Evolutionary conservation across 2,113 vertebrate species (phyloP), one percentile per base, ranked within the genome.

Genomic region (Bujurquina vittata): DNA sequence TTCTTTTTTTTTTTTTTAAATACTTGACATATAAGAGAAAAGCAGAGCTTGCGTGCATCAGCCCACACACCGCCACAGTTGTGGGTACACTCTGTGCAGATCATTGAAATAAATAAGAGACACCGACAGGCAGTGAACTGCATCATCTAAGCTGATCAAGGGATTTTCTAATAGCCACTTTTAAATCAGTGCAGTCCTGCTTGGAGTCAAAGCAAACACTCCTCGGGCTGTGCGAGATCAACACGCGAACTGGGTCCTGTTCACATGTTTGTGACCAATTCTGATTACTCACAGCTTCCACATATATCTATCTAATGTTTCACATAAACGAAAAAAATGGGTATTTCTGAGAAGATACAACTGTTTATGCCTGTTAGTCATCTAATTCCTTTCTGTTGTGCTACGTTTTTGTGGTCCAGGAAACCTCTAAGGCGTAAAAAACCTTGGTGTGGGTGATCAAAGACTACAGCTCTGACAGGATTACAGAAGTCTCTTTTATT

Each of bases 71-170:
- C 73, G 35, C 74, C 55, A 29, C 54, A 29, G 63, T 40, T 78
- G 79, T 62, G 18, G 54, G 20, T 26, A 77, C 40, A 55, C 46
- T 35, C 31, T 29, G 72, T 74, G 79, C 49, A 79, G 79, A 84
- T 85, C n/a, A 55, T 20, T 26, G 20, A 83, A 85, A 85, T 67
- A 85, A 90, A 86, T 8, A 83, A 40, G 65, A 33, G 69, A 11
- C 67, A 72, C 49, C 33, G 37, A 75, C 58, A 46, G 83, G 82
- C 5, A 57, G 57, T 59, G 79, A 84, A 65, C 83, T 65, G 75
- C 75, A 81, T 77, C 63, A 4, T 91, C 57, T 91, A 92, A 93
- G 90, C 93, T 89, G 91, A 93, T 94, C 87, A 94, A 88, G 72
- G 87, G 93, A 93, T 94, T 92, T 92, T 73, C 80, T 73, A 56